Percentiles rank a stretch among this genome's conserved stretches.
phyloP scores from a whole-genome alignment of 1,140 invertebrate genomes.

The Halyomorpha halys region DNA sequence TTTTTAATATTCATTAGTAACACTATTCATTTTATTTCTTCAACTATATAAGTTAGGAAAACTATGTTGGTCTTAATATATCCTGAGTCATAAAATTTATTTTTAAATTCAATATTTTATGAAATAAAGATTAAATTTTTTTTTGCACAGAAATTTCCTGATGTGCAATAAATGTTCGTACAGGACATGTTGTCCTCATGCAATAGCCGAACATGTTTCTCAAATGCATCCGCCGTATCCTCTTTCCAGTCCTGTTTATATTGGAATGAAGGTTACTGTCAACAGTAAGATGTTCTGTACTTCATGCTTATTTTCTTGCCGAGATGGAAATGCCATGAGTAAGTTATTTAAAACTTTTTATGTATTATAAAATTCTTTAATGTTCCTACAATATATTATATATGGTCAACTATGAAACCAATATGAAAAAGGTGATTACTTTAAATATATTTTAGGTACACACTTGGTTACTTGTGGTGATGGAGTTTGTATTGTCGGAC shows the following conservation, averaged over 20 bases:
- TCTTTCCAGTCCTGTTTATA: neutral
- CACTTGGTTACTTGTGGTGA: conserved; percentile 9
- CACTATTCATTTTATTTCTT: too few species aligned
- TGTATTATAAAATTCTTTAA: too few species aligned
- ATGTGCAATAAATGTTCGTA: conserved; percentile 16
- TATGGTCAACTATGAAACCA: too few species aligned
- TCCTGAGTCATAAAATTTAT: too few species aligned
- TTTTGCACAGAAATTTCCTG: neutral
- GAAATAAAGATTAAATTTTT: too few species aligned
- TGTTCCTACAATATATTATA: too few species aligned
- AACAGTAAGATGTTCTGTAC: neutral
- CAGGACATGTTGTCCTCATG: conserved; percentile 12
- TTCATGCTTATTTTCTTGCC: conserved; percentile 7
- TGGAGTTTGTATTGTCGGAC: neutral
- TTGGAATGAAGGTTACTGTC: neutral
- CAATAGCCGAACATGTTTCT: conserved; percentile 16
- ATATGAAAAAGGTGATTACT: too few species aligned
- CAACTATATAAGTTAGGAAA: neutral
- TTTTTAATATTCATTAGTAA: too few species aligned
- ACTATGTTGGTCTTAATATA: neutral
- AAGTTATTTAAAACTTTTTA: neutral
- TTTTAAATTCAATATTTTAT: too few species aligned
- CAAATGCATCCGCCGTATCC: conserved; percentile 4
- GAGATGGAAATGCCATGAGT: conserved; percentile 17
- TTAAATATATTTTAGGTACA: neutral